A percentile compares a stretch with the other conserved stretches of the same genome.
Evolutionary conservation across 2,797 vertebrate species (phyloP).

Genomic region (Poecilia gillii): DNA sequence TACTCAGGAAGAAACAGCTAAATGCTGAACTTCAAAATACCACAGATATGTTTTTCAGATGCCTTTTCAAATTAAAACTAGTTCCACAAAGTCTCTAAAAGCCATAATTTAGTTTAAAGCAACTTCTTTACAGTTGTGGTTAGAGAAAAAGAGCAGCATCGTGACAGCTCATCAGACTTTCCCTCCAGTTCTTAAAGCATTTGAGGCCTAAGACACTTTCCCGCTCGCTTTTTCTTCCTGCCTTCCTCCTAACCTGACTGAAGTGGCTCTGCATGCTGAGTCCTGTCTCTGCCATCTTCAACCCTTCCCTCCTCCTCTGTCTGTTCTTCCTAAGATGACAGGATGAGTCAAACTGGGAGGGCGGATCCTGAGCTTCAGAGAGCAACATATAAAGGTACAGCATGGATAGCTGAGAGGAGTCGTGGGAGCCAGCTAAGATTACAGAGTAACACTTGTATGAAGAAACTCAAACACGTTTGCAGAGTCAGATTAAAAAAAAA

Average conservation of each 20-base stretch:
- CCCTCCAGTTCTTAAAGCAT: constrained; percentile 48
- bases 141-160: constrained; percentile 1
- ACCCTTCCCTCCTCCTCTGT: not conserved
- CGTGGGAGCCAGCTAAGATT: not conserved
- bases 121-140: not conserved
- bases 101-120: constrained; percentile 3
- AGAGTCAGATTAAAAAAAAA: not conserved
- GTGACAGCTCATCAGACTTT: constrained; percentile 29
- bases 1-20: not conserved
- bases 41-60: not conserved
- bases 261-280: constrained; percentile 9
- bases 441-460: not conserved
- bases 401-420: not conserved
- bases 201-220: constrained; percentile 12
- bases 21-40: constrained; percentile 13
- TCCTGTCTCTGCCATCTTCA: constrained; percentile 24
- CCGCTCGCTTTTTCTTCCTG: not conserved
- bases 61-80: not conserved
- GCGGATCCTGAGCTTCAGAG: not conserved
- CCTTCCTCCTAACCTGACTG: not conserved
- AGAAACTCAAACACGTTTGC: not conserved
- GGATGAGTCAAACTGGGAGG: not conserved
- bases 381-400: not conserved
- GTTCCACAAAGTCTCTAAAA: not conserved
- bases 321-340: not conserved